These are phyloP conservation scores for Hypselothyrea guttata DNA, from an alignment of 2,888 invertebrate species.

Conservation along the genomic window DNA sequence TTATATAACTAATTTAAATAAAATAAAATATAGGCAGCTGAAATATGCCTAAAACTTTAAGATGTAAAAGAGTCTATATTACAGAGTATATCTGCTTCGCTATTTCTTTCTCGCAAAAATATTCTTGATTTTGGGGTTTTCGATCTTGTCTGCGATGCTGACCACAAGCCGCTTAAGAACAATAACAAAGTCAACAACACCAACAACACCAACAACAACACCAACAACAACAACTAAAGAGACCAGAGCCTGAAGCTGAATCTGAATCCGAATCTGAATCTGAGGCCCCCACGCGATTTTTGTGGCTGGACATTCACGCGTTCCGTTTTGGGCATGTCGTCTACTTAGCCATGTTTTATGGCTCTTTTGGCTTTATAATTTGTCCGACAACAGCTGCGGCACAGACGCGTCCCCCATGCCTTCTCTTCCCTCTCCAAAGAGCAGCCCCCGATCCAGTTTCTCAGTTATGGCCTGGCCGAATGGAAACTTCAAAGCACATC, in stretches of 20 bases:
- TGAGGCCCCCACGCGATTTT: conserved; percentile 42
- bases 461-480: conserved; percentile 42
- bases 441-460: conserved; percentile 39
- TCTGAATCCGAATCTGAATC: too few relatives aligned
- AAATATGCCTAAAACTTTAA: too few relatives aligned
- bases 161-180: conserved; percentile 58
- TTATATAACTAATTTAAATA: too few relatives aligned
- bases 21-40: too few relatives aligned
- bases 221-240: conserved; percentile 1
- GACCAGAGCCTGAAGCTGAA: conserved; percentile 5
- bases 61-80: too few relatives aligned
- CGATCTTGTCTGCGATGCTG: conserved; percentile 43
- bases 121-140: conserved; percentile 21
- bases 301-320: conserved; percentile 37
- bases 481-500: conserved; percentile 57
- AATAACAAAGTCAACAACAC: conserved; percentile 13
- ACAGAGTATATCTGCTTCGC: too few relatives aligned
- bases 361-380: conserved; percentile 60
- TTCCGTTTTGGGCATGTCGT: conserved; percentile 21
- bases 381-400: conserved; percentile 55
- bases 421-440: background rate
- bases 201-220: conserved; percentile 11
- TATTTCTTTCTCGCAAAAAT: too few relatives aligned
- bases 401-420: conserved; percentile 1
- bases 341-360: conserved; percentile 60